Conservation (phyloP, 2,797 vertebrate species). For the Oreochromis grahami region DNA sequence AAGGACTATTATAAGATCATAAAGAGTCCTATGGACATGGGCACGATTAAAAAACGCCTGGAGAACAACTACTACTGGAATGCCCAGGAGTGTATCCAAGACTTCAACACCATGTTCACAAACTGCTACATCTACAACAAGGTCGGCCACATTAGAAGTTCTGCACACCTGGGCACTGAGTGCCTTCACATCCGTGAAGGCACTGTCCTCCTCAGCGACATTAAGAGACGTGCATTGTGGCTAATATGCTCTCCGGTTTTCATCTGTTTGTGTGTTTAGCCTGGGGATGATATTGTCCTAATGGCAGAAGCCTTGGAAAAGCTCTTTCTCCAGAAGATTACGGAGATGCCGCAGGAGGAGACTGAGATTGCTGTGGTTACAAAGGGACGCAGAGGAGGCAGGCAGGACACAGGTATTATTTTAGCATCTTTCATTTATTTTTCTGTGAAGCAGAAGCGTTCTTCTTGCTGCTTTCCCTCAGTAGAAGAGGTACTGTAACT, state of each 20-base stretch:
- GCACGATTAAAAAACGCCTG: conserved; percentile 89
- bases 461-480: background rate
- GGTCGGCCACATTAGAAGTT: conserved; percentile 61
- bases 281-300: conserved; percentile 90
- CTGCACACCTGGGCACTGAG: background rate
- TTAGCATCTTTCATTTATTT: background rate
- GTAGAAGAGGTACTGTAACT: background rate
- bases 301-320: conserved; percentile 94
- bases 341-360: conserved; percentile 91
- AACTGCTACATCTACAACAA: conserved; percentile 98
- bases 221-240: background rate
- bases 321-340: conserved; percentile 90
- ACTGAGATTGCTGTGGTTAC: conserved; percentile 82
- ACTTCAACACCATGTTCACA: conserved; percentile 98
- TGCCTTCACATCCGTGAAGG: background rate
- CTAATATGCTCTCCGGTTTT: background rate
- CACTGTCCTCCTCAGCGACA: background rate
- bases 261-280: conserved; percentile 64
- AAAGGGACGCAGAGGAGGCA: conserved; percentile 83
- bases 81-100: conserved; percentile 94
- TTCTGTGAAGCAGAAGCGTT: background rate
- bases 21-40: conserved; percentile 93
- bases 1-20: conserved; percentile 96
- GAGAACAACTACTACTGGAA: conserved; percentile 93
- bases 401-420: conserved; percentile 81